Percentiles rank a stretch among this genome's conserved stretches.
Evolutionary conservation across 2,888 invertebrate species (phyloP).

Genomic region (Perizoma flavofasciatum): DNA sequence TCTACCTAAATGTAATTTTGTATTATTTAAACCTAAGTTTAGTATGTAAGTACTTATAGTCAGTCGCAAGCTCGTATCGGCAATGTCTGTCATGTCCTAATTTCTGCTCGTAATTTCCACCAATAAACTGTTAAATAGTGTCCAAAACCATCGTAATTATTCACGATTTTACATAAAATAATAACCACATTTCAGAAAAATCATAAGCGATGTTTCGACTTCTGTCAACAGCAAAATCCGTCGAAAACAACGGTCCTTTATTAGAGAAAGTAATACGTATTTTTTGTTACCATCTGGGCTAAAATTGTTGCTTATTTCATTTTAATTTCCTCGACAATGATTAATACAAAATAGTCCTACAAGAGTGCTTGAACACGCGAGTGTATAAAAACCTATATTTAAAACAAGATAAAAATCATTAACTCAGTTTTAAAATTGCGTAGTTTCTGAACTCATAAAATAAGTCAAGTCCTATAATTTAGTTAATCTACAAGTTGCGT

Average conservation of each 20-base stretch:
- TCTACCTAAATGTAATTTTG: too few species aligned
- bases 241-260: constrained; percentile 40
- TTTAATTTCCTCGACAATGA: constrained; percentile 34
- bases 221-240: constrained; percentile 30
- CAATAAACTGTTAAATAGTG: too few species aligned
- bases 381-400: constrained; percentile 13
- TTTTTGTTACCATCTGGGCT: constrained; percentile 38
- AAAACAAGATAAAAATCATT: constrained; percentile 6
- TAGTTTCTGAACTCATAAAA: background rate
- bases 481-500: too few species aligned
- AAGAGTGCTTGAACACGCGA: constrained; percentile 15
- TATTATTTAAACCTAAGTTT: too few species aligned
- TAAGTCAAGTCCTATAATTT: too few species aligned
- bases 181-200: too few species aligned
- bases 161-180: too few species aligned
- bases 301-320: constrained; percentile 33
- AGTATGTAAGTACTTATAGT: too few species aligned
- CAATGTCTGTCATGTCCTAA: too few species aligned
- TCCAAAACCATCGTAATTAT: too few species aligned
- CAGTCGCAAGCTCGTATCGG: too few species aligned
- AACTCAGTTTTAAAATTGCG: background rate
- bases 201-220: constrained; percentile 13
- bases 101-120: too few species aligned
- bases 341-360: constrained; percentile 24
- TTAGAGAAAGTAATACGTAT: constrained; percentile 38